Evolutionary conservation across 2,113 vertebrate species (phyloP).

Genomic region (Ammodytes marinus): DNA sequence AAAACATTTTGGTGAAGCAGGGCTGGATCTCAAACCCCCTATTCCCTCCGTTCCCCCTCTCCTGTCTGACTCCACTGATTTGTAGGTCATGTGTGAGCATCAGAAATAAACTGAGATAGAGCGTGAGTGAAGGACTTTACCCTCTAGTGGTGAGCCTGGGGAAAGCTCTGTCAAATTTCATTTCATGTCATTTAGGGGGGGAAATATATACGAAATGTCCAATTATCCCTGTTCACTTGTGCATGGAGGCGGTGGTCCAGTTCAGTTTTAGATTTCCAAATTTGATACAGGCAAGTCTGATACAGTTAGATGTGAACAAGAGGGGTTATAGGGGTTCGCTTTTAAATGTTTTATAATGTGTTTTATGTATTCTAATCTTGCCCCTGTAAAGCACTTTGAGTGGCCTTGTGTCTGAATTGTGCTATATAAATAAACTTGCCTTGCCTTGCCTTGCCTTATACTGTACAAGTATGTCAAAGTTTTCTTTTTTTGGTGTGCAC

Average conservation of each 20-base stretch:
- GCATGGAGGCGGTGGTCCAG: conserved; percentile 62
- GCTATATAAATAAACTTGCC: too few relatives aligned
- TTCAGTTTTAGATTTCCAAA: conserved; percentile 53
- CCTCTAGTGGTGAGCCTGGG: conserved; percentile 77
- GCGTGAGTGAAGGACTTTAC: conserved; percentile 56
- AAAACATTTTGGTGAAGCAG: conserved; percentile 28
- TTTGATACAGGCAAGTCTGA: conserved; percentile 41
- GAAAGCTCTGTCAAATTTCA: conserved; percentile 55
- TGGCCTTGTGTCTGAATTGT: too few relatives aligned
- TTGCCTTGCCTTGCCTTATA: too few relatives aligned
- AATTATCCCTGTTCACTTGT: conserved; percentile 64
- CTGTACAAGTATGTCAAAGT: conserved; percentile 2
- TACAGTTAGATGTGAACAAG: conserved; percentile 7
- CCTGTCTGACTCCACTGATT: conserved; percentile 58
- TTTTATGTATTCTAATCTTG: too few relatives aligned
- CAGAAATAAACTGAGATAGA: conserved; percentile 46
- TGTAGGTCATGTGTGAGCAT: conserved; percentile 71
- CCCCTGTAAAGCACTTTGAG: too few relatives aligned
- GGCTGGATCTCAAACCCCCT: conserved; percentile 25
- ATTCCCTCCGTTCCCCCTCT: conserved; percentile 23
- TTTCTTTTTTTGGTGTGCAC: conserved; percentile 12
- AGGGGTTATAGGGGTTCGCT: neutral
- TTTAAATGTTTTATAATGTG: too few relatives aligned
- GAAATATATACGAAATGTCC: conserved; percentile 38
- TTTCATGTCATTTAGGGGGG: conserved; percentile 23